phyloP scores from a whole-genome alignment of 2,888 invertebrate genomes.

The Pseudeuparius sepicola region DNA sequence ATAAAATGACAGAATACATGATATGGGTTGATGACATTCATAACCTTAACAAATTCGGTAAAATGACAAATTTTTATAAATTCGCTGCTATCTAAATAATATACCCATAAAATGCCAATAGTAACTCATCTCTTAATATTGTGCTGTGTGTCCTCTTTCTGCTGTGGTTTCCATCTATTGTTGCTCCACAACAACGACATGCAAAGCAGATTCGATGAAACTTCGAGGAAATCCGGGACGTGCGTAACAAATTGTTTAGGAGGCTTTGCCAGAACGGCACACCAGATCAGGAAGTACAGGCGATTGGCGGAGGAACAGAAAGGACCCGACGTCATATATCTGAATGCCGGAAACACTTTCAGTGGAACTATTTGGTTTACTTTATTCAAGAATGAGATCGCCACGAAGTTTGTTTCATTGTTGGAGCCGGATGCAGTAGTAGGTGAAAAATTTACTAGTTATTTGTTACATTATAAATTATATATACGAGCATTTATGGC shows the following conservation, averaged over 20 bases:
- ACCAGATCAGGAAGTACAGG: conserved; percentile 50
- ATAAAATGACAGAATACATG: too few relatives aligned
- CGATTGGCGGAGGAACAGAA: conserved; percentile 41
- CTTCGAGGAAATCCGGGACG: too few relatives aligned
- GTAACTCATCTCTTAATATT: too few relatives aligned
- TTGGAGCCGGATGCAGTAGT: conserved; percentile 77
- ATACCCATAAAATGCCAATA: too few relatives aligned
- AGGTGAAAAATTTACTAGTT: conserved; percentile 36
- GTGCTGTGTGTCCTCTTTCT: too few relatives aligned
- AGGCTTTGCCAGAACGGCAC: conserved; percentile 71
- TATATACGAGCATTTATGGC: too few relatives aligned
- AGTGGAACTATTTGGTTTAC: conserved; percentile 84
- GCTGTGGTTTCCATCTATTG: conserved; percentile 49
- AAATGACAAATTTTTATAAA: too few relatives aligned
- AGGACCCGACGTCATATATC: conserved; percentile 59
- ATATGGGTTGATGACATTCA: too few relatives aligned
- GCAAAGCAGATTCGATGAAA: too few relatives aligned
- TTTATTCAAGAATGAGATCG: conserved; percentile 68
- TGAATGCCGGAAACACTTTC: conserved; percentile 88
- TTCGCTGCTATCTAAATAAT: too few relatives aligned
- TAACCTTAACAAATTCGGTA: too few relatives aligned
- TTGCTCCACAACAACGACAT: conserved; percentile 87
- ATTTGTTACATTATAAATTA: too few relatives aligned
- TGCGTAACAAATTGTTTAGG: conserved; percentile 53
- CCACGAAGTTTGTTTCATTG: conserved; percentile 66